Percentiles rank a stretch among this genome's conserved stretches.
Evolutionary conservation across 1,140 invertebrate species (phyloP).

Genomic region (Argopecten irradians): DNA sequence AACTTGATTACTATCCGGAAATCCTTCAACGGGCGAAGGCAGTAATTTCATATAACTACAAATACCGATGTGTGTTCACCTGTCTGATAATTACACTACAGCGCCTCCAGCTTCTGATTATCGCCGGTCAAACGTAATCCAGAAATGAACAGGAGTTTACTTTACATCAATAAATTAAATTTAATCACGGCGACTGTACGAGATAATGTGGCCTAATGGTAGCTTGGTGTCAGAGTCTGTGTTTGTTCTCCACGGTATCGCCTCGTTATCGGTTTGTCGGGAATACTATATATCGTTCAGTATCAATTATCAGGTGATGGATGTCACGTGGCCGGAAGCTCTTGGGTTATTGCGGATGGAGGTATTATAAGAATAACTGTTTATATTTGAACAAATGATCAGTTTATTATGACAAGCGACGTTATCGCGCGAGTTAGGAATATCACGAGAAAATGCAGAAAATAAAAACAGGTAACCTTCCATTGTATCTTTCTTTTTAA

Average conservation of each 20-base stretch:
- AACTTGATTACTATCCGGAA: too few species aligned
- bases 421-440: background rate
- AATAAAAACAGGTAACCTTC: too few species aligned
- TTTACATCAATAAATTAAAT: background rate
- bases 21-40: too few species aligned
- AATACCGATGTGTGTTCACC: background rate
- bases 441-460: too few species aligned
- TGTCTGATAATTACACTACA: background rate
- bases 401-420: background rate
- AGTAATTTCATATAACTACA: background rate
- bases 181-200: background rate
- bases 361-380: background rate
- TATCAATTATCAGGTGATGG: background rate
- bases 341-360: background rate
- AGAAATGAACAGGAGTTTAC: background rate
- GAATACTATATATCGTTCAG: background rate
- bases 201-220: background rate
- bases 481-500: too few species aligned
- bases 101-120: background rate
- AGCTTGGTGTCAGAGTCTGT: background rate
- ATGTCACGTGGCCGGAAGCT: background rate
- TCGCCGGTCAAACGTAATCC: background rate
- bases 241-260: background rate
- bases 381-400: background rate
- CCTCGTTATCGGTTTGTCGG: background rate